Conservation (phyloP, 2,113 vertebrate species). For the Platichthys flesus region DNA sequence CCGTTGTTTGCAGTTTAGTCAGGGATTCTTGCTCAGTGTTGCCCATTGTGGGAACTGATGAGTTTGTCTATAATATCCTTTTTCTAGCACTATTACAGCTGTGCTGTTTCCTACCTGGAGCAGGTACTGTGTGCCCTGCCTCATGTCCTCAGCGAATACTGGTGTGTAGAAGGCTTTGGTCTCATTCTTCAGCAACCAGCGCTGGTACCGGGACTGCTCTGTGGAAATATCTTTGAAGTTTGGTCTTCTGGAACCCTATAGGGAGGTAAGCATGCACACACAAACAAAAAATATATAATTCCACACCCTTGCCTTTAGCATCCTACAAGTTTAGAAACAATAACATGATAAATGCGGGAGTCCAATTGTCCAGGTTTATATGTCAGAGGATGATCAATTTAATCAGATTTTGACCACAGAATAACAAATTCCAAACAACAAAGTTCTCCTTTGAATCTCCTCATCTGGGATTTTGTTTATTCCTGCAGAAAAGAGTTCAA, state of each 20-base stretch:
- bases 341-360: background rate
- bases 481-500: slow-evolving; percentile 13
- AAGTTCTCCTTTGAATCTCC: slow-evolving; percentile 4
- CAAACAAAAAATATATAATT: too few relatives aligned
- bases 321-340: background rate
- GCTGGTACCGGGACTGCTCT: slow-evolving; percentile 91
- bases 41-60: too few relatives aligned
- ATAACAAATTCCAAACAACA: background rate
- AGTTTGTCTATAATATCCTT: too few relatives aligned
- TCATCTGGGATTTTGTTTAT: slow-evolving; percentile 18
- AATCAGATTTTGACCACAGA: background rate
- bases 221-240: slow-evolving; percentile 93
- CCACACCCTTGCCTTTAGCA: too few relatives aligned
- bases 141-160: slow-evolving; percentile 94
- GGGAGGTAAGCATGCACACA: slow-evolving; percentile 23
- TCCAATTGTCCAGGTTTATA: background rate
- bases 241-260: slow-evolving; percentile 90
- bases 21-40: too few relatives aligned
- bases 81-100: too few relatives aligned
- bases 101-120: slow-evolving; percentile 87
- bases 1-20: background rate
- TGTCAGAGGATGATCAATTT: background rate
- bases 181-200: slow-evolving; percentile 95
- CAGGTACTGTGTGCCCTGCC: slow-evolving; percentile 92
- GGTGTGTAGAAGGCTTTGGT: slow-evolving; percentile 96